Evolutionary conservation across 2,113 vertebrate species (phyloP).

Genomic region (Istiophorus platypterus): DNA sequence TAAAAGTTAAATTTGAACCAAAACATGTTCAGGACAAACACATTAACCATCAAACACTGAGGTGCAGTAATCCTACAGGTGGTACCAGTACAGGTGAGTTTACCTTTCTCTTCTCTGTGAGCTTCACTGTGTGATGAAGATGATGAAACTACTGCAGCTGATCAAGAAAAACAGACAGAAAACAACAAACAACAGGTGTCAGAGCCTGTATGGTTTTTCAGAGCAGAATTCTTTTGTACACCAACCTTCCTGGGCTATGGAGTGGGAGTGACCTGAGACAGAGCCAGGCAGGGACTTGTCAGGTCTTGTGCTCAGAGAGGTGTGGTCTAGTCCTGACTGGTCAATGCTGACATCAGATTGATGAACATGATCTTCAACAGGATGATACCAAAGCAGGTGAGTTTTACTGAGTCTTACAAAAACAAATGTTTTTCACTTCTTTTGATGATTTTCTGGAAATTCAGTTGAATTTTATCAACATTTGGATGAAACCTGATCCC

Average conservation of each 20-base stretch:
- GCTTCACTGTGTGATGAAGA: constrained; percentile 19
- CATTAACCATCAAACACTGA: background rate
- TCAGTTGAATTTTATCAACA: no score
- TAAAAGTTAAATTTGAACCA: no score
- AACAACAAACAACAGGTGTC: background rate
- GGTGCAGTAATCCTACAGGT: background rate
- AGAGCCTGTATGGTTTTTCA: background rate
- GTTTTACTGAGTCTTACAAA: background rate
- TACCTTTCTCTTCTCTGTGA: constrained; percentile 51
- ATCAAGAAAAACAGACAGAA: constrained; percentile 3
- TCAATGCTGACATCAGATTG: constrained; percentile 18
- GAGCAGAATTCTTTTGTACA: background rate
- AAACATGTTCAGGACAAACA: no score
- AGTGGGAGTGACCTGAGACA: constrained; percentile 34
- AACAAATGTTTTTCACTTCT: background rate
- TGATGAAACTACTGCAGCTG: constrained; percentile 16
- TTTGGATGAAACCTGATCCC: background rate
- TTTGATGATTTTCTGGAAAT: no score
- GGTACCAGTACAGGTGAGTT: background rate
- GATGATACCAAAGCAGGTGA: constrained; percentile 9
- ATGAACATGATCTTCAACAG: constrained; percentile 35
- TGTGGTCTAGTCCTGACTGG: constrained; percentile 41
- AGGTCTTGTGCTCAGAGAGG: constrained; percentile 30
- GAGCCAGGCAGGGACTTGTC: constrained; percentile 40
- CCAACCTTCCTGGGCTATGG: constrained; percentile 46